Evolutionary conservation across 2,888 invertebrate species (phyloP).

Genomic region (Drosophila histrio): DNA sequence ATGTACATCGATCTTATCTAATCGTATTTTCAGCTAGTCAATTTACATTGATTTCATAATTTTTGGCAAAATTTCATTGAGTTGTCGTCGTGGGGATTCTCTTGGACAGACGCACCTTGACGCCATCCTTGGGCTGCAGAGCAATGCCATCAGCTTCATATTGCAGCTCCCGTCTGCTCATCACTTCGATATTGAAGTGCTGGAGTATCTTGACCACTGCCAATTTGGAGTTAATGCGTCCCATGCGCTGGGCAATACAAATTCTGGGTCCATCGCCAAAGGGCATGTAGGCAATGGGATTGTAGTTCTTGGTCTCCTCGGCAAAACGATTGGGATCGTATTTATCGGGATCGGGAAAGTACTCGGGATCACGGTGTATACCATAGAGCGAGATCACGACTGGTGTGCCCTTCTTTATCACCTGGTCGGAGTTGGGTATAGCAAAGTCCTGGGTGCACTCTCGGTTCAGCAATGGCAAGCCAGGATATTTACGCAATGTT

Average conservation of each 20-base stretch:
- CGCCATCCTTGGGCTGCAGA: slow-evolving; percentile 72
- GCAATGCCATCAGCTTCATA: slow-evolving; percentile 64
- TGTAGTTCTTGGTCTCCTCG: slow-evolving; percentile 70
- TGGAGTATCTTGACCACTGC: slow-evolving; percentile 72
- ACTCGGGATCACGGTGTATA: slow-evolving; percentile 82
- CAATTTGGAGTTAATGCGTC: slow-evolving; percentile 74
- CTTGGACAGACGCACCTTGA: slow-evolving; percentile 70
- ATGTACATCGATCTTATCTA: slow-evolving; percentile 9
- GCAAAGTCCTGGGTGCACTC: slow-evolving; percentile 82
- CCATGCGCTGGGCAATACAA: slow-evolving; percentile 82
- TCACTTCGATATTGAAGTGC: slow-evolving; percentile 70
- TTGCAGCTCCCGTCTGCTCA: slow-evolving; percentile 69
- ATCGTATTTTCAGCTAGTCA: not conserved
- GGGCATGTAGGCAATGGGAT: slow-evolving; percentile 81
- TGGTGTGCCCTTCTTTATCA: slow-evolving; percentile 81
- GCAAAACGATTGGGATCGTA: slow-evolving; percentile 84
- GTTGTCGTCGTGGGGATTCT: not conserved
- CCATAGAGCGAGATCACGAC: slow-evolving; percentile 82
- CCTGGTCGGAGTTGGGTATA: slow-evolving; percentile 76
- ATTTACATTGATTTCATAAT: slow-evolving; percentile 4
- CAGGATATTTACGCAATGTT: slow-evolving; percentile 84
- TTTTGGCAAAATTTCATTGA: not conserved
- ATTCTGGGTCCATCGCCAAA: slow-evolving; percentile 84
- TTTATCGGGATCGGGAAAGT: slow-evolving; percentile 83
- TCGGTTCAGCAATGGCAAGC: slow-evolving; percentile 82